These are phyloP conservation scores for Hemibagrus wyckioides DNA, from an alignment of 2,113 vertebrate genomes.

Conservation along the genomic window DNA sequence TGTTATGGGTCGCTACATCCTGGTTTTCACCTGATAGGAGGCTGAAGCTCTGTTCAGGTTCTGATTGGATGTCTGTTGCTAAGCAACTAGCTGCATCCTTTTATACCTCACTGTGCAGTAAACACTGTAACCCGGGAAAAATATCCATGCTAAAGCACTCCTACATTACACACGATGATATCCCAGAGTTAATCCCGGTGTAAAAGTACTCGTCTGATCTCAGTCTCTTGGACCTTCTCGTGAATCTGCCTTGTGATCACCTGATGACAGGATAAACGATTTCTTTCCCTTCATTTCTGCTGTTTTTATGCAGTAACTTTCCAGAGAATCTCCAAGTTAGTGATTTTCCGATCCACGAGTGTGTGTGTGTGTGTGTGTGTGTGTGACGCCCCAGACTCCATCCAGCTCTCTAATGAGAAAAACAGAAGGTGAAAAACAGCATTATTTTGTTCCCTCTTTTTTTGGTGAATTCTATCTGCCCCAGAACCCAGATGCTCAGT, in stretches of 20 bases:
- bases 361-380: background rate
- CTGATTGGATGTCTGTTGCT: too few relatives aligned
- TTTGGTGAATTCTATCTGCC: background rate
- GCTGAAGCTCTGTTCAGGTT: too few relatives aligned
- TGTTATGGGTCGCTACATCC: too few relatives aligned
- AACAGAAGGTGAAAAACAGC: slow-evolving; percentile 13
- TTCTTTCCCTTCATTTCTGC: slow-evolving; percentile 5
- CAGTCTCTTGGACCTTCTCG: background rate
- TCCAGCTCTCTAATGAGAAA: slow-evolving; percentile 23
- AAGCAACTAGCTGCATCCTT: too few relatives aligned
- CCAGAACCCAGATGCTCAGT: background rate
- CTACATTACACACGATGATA: too few relatives aligned
- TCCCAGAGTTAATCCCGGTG: too few relatives aligned
- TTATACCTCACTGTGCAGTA: too few relatives aligned
- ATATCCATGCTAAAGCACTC: too few relatives aligned
- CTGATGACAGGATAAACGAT: background rate
- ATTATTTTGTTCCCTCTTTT: background rate
- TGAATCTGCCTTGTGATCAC: background rate
- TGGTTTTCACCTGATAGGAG: too few relatives aligned
- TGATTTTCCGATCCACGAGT: slow-evolving; percentile 3
- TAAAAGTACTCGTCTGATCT: too few relatives aligned
- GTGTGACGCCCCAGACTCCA: slow-evolving; percentile 9
- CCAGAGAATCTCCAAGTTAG: background rate
- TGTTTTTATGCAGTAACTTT: slow-evolving; percentile 47
- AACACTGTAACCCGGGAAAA: too few relatives aligned